Evolutionary conservation across 2,888 invertebrate genomes (phyloP).

Genomic region (Cheilosia vulpina): DNA sequence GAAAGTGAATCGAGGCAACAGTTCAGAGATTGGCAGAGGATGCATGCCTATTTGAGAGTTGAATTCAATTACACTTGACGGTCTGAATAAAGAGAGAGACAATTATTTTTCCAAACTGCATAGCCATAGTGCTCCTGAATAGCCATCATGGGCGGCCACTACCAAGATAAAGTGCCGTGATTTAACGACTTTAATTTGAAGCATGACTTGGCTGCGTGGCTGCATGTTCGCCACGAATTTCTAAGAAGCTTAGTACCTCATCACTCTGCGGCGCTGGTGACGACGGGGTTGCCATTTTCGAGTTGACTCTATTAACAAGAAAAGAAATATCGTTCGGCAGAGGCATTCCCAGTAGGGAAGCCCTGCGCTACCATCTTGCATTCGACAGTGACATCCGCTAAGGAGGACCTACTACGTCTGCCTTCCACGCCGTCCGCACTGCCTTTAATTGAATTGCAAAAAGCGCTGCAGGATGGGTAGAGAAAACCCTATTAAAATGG

Average conservation of each 20-base stretch:
- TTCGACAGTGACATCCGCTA: slow-evolving; percentile 62
- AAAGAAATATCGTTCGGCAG: slow-evolving; percentile 46
- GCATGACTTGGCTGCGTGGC: slow-evolving; percentile 20
- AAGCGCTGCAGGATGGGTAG: slow-evolving; percentile 52
- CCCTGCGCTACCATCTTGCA: slow-evolving; percentile 30
- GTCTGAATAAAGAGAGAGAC: not conserved
- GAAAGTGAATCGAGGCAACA: slow-evolving; percentile 17
- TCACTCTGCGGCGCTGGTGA: slow-evolving; percentile 19
- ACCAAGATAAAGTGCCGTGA: slow-evolving; percentile 63
- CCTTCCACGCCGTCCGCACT: not conserved
- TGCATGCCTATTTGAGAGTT: not conserved
- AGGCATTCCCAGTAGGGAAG: slow-evolving; percentile 26
- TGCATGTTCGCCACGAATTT: slow-evolving; percentile 47
- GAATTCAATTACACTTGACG: slow-evolving; percentile 27
- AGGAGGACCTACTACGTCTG: slow-evolving; percentile 35
- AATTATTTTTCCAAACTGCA: slow-evolving; percentile 15
- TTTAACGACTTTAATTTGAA: slow-evolving; percentile 62
- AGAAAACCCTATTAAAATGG: slow-evolving; percentile 69
- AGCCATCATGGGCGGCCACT: not conserved
- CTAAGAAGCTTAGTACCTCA: slow-evolving; percentile 58
- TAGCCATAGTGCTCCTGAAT: not conserved
- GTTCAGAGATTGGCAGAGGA: not conserved
- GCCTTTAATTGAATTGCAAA: slow-evolving; percentile 68
- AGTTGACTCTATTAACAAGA: slow-evolving; percentile 59
- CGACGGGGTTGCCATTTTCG: slow-evolving; percentile 11